Conservation (phyloP, 2,888 invertebrate species). For the Meghimatium bilineatum region DNA sequence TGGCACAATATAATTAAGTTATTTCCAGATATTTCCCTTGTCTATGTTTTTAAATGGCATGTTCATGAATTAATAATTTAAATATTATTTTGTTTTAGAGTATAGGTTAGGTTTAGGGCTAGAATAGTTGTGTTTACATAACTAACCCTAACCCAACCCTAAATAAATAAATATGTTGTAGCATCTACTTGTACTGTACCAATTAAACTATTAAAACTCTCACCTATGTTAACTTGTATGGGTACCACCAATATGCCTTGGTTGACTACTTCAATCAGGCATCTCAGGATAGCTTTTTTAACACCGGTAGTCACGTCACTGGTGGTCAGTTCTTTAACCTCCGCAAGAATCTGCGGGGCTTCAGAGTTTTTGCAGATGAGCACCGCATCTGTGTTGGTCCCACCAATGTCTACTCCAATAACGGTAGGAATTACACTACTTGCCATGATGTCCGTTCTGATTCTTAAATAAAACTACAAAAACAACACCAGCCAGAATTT, state of each 20-base stretch:
- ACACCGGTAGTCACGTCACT: slow-evolving; percentile 68
- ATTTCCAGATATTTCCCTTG: no score
- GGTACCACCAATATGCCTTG: slow-evolving; percentile 18
- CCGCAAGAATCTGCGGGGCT: slow-evolving; percentile 57
- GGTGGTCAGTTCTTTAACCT: slow-evolving; percentile 68
- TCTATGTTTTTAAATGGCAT: no score
- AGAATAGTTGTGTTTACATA: no score
- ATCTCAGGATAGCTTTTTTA: slow-evolving; percentile 33
- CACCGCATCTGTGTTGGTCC: slow-evolving; percentile 75
- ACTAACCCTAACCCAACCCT: no score
- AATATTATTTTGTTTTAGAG: no score
- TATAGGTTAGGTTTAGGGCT: no score
- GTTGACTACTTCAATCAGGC: slow-evolving; percentile 25
- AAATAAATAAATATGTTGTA: no score
- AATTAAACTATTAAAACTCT: neutral
- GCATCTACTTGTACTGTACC: no score
- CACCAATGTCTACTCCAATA: slow-evolving; percentile 74
- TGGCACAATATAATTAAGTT: no score
- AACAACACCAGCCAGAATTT: neutral
- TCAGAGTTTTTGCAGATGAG: slow-evolving; percentile 55
- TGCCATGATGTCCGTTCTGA: slow-evolving; percentile 2
- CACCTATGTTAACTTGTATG: slow-evolving; percentile 47
- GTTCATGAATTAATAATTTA: no score
- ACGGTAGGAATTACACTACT: slow-evolving; percentile 51
- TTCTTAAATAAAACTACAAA: neutral